phyloP scores from a whole-genome alignment of 1,140 invertebrate species.

The Sarcophaga bullata region DNA sequence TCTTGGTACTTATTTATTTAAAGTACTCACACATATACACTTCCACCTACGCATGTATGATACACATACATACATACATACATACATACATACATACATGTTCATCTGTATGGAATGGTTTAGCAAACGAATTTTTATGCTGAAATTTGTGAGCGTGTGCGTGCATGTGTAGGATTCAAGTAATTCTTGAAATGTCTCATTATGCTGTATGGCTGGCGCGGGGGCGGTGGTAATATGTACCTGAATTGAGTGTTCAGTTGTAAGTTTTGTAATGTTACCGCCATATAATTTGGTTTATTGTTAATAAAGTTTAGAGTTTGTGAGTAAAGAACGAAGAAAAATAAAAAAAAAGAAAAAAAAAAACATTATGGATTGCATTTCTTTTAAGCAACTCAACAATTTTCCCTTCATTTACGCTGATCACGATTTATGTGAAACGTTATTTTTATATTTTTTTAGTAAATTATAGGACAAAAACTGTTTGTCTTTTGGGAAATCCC shows the following conservation, averaged over 20 bases:
- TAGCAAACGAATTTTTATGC: no score
- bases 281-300: conserved; percentile 21
- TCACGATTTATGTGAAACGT: neutral
- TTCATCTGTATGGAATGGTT: neutral
- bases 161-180: neutral
- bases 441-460: neutral
- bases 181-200: neutral
- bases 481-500: neutral
- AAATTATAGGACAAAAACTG: neutral
- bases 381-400: neutral
- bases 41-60: neutral
- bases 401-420: neutral
- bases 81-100: neutral
- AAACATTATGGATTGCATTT: neutral
- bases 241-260: neutral
- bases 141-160: no score
- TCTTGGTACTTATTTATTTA: neutral
- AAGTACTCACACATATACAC: neutral
- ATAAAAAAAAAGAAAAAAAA: no score
- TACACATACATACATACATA: neutral
- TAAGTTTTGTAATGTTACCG: neutral
- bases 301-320: neutral
- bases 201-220: no score
- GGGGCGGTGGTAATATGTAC: no score
- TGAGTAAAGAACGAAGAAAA: neutral